Conservation (phyloP, 2,888 invertebrate genomes). For the Candidula unifasciata region DNA sequence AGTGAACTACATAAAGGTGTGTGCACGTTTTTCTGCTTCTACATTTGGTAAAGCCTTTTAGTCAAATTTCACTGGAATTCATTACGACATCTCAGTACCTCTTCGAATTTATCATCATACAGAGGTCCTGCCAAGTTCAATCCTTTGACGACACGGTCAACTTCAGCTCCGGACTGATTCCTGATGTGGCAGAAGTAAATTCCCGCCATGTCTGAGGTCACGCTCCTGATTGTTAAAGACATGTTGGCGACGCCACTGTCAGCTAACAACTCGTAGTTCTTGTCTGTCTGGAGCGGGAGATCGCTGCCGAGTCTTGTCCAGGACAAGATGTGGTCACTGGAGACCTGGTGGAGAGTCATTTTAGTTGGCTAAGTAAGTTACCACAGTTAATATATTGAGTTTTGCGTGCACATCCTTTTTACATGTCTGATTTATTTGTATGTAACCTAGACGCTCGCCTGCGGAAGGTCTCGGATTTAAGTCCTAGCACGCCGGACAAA, state of each 20-base stretch:
- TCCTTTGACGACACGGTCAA: slow-evolving; percentile 25
- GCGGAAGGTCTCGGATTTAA: too few relatives aligned
- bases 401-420: too few relatives aligned
- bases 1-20: too few relatives aligned
- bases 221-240: slow-evolving; percentile 23
- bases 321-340: not conserved
- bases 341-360: not conserved
- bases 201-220: slow-evolving; percentile 14
- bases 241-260: slow-evolving; percentile 16
- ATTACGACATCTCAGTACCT: slow-evolving; percentile 29
- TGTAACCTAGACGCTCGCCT: too few relatives aligned
- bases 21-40: too few relatives aligned
- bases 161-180: not conserved
- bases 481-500: too few relatives aligned
- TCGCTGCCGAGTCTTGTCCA: slow-evolving; percentile 23
- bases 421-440: too few relatives aligned
- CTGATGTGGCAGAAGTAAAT: slow-evolving; percentile 46
- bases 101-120: slow-evolving; percentile 35
- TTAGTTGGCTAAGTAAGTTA: too few relatives aligned
- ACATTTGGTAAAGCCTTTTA: too few relatives aligned
- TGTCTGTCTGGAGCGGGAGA: not conserved
- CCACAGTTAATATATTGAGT: too few relatives aligned
- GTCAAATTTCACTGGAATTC: too few relatives aligned
- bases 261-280: not conserved
- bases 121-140: slow-evolving; percentile 17